Evolutionary conservation across 2,113 vertebrate genomes (phyloP).

Genomic region (Corapipo altera): DNA sequence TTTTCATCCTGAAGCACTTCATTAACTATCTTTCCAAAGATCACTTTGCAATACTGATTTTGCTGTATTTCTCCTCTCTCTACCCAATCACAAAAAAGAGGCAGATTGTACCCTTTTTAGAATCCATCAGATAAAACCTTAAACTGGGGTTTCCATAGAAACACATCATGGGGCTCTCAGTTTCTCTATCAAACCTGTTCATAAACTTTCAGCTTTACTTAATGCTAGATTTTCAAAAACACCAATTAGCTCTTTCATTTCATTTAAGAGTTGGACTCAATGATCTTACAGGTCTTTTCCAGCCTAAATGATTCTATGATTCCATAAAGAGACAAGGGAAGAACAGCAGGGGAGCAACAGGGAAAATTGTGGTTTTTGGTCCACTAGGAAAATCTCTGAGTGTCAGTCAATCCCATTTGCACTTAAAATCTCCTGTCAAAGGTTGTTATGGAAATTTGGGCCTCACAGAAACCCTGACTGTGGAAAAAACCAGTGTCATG

Average conservation of each 20-base stretch:
- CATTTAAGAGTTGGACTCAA: not conserved
- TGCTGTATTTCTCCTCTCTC: slow-evolving; percentile 36
- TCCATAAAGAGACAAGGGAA: not conserved
- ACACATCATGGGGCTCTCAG: not conserved
- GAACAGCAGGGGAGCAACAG: not conserved
- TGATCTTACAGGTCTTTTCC: not conserved
- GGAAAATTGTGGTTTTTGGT: not conserved
- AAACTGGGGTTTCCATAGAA: slow-evolving; percentile 61
- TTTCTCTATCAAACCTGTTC: slow-evolving; percentile 23
- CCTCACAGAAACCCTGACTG: not conserved
- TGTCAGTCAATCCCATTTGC: not conserved
- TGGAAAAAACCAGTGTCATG: not conserved
- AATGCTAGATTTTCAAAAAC: not conserved
- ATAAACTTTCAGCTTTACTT: slow-evolving; percentile 55
- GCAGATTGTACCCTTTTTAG: slow-evolving; percentile 31
- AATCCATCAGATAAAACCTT: slow-evolving; percentile 53
- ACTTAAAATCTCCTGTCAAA: not conserved
- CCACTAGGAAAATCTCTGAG: not conserved
- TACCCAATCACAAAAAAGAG: slow-evolving; percentile 10
- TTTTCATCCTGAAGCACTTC: slow-evolving; percentile 48
- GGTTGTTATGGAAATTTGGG: not conserved
- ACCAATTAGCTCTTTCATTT: not conserved
- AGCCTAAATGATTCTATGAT: not conserved
- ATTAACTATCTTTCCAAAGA: slow-evolving; percentile 43
- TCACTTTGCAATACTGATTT: slow-evolving; percentile 9